These are phyloP conservation scores for Lycocorax pyrrhopterus DNA, from an alignment of 2,113 vertebrate genomes.

Conservation along the genomic window DNA sequence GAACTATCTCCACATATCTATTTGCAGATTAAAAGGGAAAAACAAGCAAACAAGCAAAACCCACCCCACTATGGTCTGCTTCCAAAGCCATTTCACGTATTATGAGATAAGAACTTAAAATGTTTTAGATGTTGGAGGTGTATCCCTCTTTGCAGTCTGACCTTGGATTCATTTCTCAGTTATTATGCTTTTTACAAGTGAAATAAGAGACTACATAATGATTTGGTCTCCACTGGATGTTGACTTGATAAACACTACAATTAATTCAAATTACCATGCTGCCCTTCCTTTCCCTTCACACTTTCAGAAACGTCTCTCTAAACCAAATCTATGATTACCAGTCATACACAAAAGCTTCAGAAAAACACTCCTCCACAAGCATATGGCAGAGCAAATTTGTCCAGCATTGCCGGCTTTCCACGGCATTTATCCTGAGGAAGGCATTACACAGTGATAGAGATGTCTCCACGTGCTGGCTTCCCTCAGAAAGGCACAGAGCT, in stretches of 20 bases:
- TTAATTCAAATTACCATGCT: slow-evolving; percentile 47
- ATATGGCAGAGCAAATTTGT: slow-evolving; percentile 53
- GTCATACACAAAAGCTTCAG: slow-evolving; percentile 50
- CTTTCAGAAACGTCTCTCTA: slow-evolving; percentile 53
- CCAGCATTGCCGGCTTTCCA: background rate
- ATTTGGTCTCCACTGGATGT: slow-evolving; percentile 20
- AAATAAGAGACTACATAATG: background rate
- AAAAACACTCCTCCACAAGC: slow-evolving; percentile 65
- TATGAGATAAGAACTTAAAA: background rate
- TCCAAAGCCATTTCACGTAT: background rate
- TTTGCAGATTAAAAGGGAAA: background rate
- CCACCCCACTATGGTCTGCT: background rate
- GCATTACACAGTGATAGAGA: background rate
- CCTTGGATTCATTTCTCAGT: background rate
- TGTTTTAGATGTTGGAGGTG: background rate
- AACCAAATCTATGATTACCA: slow-evolving; percentile 57
- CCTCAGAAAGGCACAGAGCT: background rate
- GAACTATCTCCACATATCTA: background rate
- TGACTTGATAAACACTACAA: slow-evolving; percentile 37
- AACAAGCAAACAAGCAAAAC: background rate
- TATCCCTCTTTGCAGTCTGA: background rate
- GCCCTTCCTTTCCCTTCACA: slow-evolving; percentile 58
- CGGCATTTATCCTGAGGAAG: slow-evolving; percentile 28
- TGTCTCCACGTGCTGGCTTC: background rate
- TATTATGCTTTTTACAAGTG: background rate